phyloP scores from a whole-genome alignment of 2,888 invertebrate species.

The Heliothis peltigera region DNA sequence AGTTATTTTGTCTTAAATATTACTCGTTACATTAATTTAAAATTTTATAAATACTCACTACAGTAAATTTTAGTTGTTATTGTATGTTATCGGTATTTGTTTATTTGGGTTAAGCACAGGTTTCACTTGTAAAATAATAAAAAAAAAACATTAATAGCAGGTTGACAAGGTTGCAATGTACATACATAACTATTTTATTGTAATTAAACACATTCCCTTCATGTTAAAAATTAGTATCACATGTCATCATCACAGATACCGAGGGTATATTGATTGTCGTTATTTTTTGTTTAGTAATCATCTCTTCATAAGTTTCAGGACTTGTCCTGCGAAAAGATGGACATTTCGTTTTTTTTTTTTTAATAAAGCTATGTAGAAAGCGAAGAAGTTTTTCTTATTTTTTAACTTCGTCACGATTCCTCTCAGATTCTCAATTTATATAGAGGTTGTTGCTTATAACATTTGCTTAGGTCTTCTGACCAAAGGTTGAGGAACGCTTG shows the following conservation, averaged over 20 bases:
- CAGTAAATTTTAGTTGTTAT: slow-evolving; percentile 30
- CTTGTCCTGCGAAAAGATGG: slow-evolving; percentile 28
- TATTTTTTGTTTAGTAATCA: slow-evolving; percentile 49
- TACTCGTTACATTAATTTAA: slow-evolving; percentile 22
- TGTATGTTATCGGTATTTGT: slow-evolving; percentile 35
- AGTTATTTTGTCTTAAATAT: slow-evolving; percentile 17
- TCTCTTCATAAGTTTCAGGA: slow-evolving; percentile 33
- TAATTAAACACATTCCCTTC: slow-evolving; percentile 60
- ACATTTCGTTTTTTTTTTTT: slow-evolving; percentile 57
- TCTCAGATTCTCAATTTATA: too few relatives aligned
- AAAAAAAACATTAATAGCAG: slow-evolving; percentile 27
- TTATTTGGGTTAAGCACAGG: slow-evolving; percentile 21
- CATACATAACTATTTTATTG: slow-evolving; percentile 54
- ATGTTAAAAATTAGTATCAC: slow-evolving; percentile 32
- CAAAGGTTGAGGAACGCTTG: too few relatives aligned
- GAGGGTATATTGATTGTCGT: slow-evolving; percentile 49
- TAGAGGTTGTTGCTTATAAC: too few relatives aligned
- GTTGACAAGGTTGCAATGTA: slow-evolving; percentile 38
- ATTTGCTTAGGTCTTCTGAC: too few relatives aligned
- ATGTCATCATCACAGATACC: slow-evolving; percentile 36
- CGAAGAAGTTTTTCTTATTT: slow-evolving; percentile 14
- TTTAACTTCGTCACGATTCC: too few relatives aligned
- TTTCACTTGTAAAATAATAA: slow-evolving; percentile 18
- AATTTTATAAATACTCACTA: slow-evolving; percentile 61
- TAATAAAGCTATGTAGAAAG: slow-evolving; percentile 59